Evolutionary conservation across 2,888 invertebrate species (phyloP).

Genomic region (Rutpela maculata): DNA sequence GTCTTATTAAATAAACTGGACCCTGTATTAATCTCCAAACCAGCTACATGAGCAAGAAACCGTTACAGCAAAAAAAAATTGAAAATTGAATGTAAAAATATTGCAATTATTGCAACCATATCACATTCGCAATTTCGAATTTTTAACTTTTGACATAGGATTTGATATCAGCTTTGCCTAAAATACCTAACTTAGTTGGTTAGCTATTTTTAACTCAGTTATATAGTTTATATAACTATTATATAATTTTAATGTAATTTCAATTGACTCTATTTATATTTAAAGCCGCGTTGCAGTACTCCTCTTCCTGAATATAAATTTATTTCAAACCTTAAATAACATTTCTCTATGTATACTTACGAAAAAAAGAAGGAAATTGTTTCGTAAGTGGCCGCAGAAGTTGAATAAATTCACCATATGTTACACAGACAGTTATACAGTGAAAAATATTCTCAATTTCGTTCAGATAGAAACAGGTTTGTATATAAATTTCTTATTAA

Average conservation of each 20-base stretch:
- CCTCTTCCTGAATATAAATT: constrained; percentile 7
- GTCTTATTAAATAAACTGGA: too few relatives aligned
- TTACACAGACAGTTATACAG: constrained; percentile 54
- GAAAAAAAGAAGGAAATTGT: constrained; percentile 35
- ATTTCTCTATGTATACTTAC: constrained; percentile 21
- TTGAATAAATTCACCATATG: constrained; percentile 57
- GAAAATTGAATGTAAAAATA: too few relatives aligned
- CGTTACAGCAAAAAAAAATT: too few relatives aligned
- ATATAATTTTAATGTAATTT: not conserved
- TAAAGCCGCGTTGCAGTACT: not conserved
- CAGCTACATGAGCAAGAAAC: too few relatives aligned
- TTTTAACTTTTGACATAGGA: too few relatives aligned
- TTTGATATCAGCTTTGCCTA: too few relatives aligned
- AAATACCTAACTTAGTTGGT: too few relatives aligned
- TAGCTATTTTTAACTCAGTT: too few relatives aligned
- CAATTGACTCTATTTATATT: not conserved
- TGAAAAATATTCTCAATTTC: constrained; percentile 56
- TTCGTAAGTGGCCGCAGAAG: constrained; percentile 42
- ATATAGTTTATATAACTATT: not conserved
- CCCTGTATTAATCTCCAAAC: too few relatives aligned
- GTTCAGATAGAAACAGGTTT: constrained; percentile 51
- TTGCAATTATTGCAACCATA: too few relatives aligned
- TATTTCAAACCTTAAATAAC: not conserved
- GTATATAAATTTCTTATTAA: constrained; percentile 59
- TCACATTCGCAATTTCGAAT: too few relatives aligned